Percentiles rank a stretch among this genome's conserved stretches.
Evolutionary conservation across 2,113 vertebrate species (phyloP).

Genomic region (Eptatretus burgeri): DNA sequence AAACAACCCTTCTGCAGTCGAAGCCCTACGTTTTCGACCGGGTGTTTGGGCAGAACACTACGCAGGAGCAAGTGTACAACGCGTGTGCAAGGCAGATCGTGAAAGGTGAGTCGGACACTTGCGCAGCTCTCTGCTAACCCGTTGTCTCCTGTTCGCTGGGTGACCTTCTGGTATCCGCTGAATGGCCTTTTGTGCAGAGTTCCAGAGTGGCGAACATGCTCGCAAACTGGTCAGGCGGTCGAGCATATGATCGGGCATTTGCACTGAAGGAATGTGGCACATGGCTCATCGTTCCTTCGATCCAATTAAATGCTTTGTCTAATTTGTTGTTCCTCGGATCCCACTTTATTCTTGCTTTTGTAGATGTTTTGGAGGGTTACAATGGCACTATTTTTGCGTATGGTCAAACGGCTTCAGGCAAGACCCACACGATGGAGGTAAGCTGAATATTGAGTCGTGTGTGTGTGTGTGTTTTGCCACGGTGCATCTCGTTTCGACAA

Average conservation of each 20-base stretch:
- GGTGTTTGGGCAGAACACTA: slow-evolving; percentile 51
- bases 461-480: too few species aligned
- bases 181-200: too few species aligned
- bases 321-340: background rate
- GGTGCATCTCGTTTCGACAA: too few species aligned
- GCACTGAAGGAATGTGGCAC: too few species aligned
- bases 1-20: slow-evolving; percentile 18
- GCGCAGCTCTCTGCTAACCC: too few species aligned
- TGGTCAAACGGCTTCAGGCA: slow-evolving; percentile 65
- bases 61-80: slow-evolving; percentile 70
- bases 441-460: background rate
- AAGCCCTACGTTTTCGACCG: slow-evolving; percentile 47
- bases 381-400: slow-evolving; percentile 80
- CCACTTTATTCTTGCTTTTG: slow-evolving; percentile 9
- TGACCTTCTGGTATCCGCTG: too few species aligned
- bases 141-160: too few species aligned
- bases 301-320: slow-evolving; percentile 13
- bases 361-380: slow-evolving; percentile 69
- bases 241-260: too few species aligned
- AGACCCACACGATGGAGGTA: slow-evolving; percentile 95
- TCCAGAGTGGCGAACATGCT: too few species aligned
- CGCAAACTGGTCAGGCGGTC: too few species aligned
- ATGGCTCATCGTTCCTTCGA: slow-evolving; percentile 4
- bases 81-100: slow-evolving; percentile 69
- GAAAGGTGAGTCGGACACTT: slow-evolving; percentile 29